Evolutionary conservation across 2,888 invertebrate species (phyloP), one percentile per base, ranked within the genome.

Genomic region (Dasysyrphus tricinctus): DNA sequence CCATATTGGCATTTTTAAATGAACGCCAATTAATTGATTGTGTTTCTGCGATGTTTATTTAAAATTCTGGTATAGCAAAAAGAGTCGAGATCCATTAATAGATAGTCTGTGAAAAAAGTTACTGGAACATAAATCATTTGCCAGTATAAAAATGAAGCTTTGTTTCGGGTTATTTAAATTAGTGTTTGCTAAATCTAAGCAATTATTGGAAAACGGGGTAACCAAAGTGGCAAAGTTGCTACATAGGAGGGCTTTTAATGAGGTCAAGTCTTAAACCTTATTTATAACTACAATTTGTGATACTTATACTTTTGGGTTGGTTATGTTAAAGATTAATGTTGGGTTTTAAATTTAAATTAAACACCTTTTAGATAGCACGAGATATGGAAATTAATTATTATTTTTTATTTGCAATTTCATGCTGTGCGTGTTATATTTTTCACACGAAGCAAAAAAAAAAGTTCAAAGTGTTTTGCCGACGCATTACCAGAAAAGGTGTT

Each of bases 241-340:
- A 24, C 24, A 24, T 24, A 24, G 24, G 24, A 24, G 24, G 24
- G n/a, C 16, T 9, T 47, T 47, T 16, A 47, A 54, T 39, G 39
- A 29, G 67, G 51, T 54, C 69, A 51, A 19, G n/a, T 14, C 8
- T 29, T 54, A 51, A 51, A 24, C 14, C 24, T 29, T 49, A 49
- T 19, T 9, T 24, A 51, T 16, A 14, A 14, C 8, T 19, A 16
- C 24, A 32, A 32, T 12, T 19, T 59, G 19, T 51, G 12, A 14
- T 69, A 32, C 54, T 51, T 14, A 51, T 29, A 16, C 12, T 51
- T 69, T 37, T 19, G 34, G 29, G 37, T 69, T 69, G 51, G 51
- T 51, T 69, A 69, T 69, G 8, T 19, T n/a, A 69, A 51, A 69
- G 67, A 69, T 69, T 69, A n/a, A 69, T 69, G 65, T 65, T 65